These are phyloP conservation scores for Agriopis aurantiaria DNA, from an alignment of 2,888 invertebrate genomes.

Conservation along the genomic window DNA sequence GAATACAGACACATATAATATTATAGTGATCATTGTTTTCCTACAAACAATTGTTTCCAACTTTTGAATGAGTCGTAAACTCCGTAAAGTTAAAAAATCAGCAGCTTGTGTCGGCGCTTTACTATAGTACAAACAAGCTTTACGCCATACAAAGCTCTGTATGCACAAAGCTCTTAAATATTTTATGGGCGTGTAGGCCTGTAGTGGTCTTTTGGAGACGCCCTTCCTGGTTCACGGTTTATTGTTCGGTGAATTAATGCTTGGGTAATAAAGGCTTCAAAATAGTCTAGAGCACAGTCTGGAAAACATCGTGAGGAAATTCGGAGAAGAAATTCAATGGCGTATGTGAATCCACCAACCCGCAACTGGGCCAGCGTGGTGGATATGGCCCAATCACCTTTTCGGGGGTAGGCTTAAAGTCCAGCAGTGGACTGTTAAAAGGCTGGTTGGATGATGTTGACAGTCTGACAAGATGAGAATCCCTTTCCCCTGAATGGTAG, in stretches of 20 bases:
- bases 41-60: slow-evolving; percentile 12
- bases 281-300: neutral
- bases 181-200: slow-evolving; percentile 6
- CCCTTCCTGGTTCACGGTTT: slow-evolving; percentile 9
- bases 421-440: neutral
- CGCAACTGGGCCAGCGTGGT: no score
- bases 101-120: slow-evolving; percentile 11
- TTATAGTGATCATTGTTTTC: slow-evolving; percentile 24
- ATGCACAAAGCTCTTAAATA: neutral
- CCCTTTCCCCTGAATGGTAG: no score
- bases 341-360: no score
- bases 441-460: neutral
- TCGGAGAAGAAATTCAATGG: no score
- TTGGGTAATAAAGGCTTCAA: neutral
- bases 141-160: neutral
- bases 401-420: no score
- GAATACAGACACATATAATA: slow-evolving; percentile 10
- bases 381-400: no score
- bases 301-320: no score
- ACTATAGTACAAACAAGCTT: neutral
- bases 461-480: no score
- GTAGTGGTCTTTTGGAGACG: neutral
- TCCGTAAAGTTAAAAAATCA: neutral
- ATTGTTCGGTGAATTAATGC: neutral
- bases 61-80: slow-evolving; percentile 23